Evolutionary conservation across 2,888 invertebrate species (phyloP).

Genomic region (Rhyacophila evoluta): DNA sequence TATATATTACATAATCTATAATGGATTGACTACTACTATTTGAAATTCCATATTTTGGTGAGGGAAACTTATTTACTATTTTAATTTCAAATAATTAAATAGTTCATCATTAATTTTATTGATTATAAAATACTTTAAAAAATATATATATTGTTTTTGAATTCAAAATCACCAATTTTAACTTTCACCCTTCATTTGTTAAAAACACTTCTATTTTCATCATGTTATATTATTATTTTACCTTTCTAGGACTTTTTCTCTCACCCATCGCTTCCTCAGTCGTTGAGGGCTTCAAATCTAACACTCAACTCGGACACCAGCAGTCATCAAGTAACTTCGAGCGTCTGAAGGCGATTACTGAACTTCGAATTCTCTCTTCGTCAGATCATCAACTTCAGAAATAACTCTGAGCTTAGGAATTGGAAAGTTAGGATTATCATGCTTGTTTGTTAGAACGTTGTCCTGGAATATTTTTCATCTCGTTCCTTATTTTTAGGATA

Average conservation of each 20-base stretch:
- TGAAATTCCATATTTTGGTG: no score
- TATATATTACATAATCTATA: no score
- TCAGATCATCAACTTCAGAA: neutral
- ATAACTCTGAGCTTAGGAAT: neutral
- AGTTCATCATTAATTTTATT: no score
- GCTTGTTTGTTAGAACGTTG: neutral
- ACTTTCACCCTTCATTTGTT: no score
- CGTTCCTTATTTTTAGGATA: neutral
- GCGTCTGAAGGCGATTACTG: slow-evolving; percentile 60
- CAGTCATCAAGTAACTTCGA: slow-evolving; percentile 69
- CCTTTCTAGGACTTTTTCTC: slow-evolving; percentile 67
- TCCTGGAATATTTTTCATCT: neutral
- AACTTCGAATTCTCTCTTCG: neutral
- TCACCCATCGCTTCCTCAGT: slow-evolving; percentile 62
- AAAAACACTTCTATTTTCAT: no score
- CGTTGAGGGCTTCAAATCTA: slow-evolving; percentile 65
- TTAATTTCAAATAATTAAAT: no score
- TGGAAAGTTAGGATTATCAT: neutral
- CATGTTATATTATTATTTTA: no score
- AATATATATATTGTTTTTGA: no score
- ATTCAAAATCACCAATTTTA: no score
- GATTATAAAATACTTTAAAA: no score
- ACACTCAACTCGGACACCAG: slow-evolving; percentile 68
- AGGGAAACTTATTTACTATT: no score
- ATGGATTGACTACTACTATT: no score